Base-by-base conservation (phyloP, 2,113 vertebrate species). In the Barbus barbus region DNA sequence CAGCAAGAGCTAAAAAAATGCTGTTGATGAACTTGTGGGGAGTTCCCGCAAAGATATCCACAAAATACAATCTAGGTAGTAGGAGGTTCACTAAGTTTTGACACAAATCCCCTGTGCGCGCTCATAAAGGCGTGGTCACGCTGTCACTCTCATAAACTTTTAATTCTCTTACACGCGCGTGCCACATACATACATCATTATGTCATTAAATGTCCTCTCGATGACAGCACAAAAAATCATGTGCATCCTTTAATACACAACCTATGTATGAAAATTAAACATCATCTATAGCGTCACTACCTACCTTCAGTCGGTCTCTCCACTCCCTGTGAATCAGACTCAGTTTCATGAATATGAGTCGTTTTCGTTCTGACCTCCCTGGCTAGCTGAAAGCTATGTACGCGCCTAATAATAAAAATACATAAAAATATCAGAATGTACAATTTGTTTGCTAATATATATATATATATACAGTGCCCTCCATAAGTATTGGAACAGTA, bases 81-180 rank as follows among this genome's bases (percentile, higher is more conserved):
- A 79, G 36, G 24, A 60, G 22, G 51, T 24, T 46, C 8, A 28
- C 31, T 63, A 38, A 12, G 24, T 63, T 44, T 63, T 79, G 38
- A 79, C n/a, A 61, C 58, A 79, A 56, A 61, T 3, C 13, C 53
- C 13, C 5, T 7, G 33, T 56, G 76, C 13, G 53, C 58, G 56
- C 12, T 46, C 16, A 18, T 38, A 38, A 69, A 75, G 72, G 72
- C 44, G 72, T 79, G 58, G 77, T 38, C 77, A 46, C 13, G 75
- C 20, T 56, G 58, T 51, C 44, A 79, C n/a, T 44, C 8, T 38
- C 16, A 63, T 41, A 5, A 44, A 44, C 53, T 24, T 53, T 56
- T 56, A 13, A 36, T 76, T 18, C 41, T 44, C 26, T 18, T 24
- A 48, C 44, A 20, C 24, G 41, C 72, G 12, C 44, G 13, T 75